Evolutionary conservation across 53 echinoderm and acorn worm species (phyloP).

Genomic region (Antedon mediterranea): DNA sequence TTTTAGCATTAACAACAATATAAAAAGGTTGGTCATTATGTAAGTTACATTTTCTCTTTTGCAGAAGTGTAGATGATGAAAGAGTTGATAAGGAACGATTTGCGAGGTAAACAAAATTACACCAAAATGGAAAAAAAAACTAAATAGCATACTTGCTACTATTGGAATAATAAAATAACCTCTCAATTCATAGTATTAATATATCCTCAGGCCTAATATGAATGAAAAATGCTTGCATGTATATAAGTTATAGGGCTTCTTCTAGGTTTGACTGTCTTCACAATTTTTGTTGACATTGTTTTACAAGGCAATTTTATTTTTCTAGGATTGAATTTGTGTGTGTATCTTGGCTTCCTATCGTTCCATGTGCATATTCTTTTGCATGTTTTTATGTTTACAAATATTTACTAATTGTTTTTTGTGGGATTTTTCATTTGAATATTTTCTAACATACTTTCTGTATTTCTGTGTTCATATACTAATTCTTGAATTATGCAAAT

Average conservation of each 20-base stretch:
- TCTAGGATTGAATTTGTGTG: no score
- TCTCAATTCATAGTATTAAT: neutral
- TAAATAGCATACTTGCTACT: neutral
- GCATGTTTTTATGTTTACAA: neutral
- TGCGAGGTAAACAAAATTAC: conserved; percentile 65
- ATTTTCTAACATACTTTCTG: neutral
- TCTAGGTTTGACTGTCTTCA: neutral
- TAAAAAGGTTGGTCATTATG: no score
- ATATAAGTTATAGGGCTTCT: neutral
- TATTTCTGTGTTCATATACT: neutral
- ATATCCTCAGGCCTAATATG: neutral
- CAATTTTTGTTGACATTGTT: neutral
- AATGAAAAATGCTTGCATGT: neutral
- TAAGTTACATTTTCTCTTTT: conserved; percentile 17
- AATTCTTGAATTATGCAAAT: neutral
- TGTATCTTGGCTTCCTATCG: conserved; percentile 22
- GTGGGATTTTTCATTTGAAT: neutral
- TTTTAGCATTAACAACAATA: no score
- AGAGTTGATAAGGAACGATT: conserved; percentile 79
- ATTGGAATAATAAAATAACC: neutral
- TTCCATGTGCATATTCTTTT: conserved; percentile 16
- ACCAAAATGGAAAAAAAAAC: conserved; percentile 1
- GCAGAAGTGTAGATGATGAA: conserved; percentile 47
- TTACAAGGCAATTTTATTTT: neutral
- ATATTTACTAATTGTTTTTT: neutral